Conservation (phyloP, 2,888 invertebrate species). For the Corythucha ciliata region DNA sequence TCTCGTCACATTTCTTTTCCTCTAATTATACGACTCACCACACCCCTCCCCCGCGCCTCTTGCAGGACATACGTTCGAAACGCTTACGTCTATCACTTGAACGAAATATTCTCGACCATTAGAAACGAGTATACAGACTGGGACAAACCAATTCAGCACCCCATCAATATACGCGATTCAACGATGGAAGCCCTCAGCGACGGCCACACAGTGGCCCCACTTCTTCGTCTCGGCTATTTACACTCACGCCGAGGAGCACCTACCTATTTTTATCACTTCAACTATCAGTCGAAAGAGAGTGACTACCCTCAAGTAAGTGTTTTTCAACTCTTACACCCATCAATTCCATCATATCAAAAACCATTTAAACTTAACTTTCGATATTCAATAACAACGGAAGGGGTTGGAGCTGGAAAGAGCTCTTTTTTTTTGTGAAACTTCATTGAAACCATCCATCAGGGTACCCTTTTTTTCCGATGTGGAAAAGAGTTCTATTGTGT, state of each 20-base stretch:
- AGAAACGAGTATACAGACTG: constrained; percentile 95
- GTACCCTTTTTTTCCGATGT: too few species aligned
- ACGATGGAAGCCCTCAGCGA: constrained; percentile 82
- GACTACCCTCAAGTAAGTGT: constrained; percentile 61
- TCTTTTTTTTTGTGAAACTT: too few species aligned
- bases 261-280: constrained; percentile 80
- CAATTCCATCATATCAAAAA: too few species aligned
- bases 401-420: too few species aligned
- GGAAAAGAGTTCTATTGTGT: too few species aligned
- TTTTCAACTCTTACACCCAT: too few species aligned
- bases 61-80: constrained; percentile 80
- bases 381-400: too few species aligned
- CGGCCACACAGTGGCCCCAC: constrained; percentile 80
- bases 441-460: too few species aligned
- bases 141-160: constrained; percentile 80
- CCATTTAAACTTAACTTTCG: too few species aligned
- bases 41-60: too few species aligned
- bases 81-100: constrained; percentile 87
- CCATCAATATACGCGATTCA: constrained; percentile 74
- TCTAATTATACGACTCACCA: neutral
- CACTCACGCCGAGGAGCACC: constrained; percentile 69
- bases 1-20: neutral
- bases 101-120: constrained; percentile 87
- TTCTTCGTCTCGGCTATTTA: constrained; percentile 67
- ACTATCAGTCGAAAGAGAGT: constrained; percentile 72